Conservation (phyloP, 2,888 invertebrate species). For the Tigriopus californicus region DNA sequence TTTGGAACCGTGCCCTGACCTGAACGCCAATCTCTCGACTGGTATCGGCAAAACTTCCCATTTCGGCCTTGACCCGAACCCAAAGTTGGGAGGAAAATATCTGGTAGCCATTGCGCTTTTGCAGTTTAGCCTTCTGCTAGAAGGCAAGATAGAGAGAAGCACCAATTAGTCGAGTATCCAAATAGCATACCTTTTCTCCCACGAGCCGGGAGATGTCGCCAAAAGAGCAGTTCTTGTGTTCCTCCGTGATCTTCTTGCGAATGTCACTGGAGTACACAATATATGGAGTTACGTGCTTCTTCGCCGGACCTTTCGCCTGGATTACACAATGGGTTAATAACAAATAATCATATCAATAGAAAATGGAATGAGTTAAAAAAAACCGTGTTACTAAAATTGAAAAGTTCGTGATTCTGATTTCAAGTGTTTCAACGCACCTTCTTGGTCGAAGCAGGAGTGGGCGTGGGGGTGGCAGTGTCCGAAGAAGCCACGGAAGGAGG, state of each 20-base stretch:
- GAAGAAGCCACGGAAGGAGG: slow-evolving; percentile 2
- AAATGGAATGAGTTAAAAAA: too few species aligned
- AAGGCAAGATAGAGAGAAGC: not conserved
- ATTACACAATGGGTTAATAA: not conserved
- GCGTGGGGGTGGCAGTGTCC: not conserved
- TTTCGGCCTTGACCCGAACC: slow-evolving; percentile 2
- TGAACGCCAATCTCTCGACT: slow-evolving; percentile 3
- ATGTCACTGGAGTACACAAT: slow-evolving; percentile 94
- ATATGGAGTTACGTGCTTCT: slow-evolving; percentile 82
- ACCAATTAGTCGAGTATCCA: not conserved
- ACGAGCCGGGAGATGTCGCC: slow-evolving; percentile 60
- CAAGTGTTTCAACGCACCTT: too few species aligned
- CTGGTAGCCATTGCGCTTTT: not conserved
- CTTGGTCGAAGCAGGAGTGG: too few species aligned
- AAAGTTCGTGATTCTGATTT: too few species aligned
- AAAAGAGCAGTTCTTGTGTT: slow-evolving; percentile 83
- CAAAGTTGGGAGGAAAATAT: slow-evolving; percentile 5
- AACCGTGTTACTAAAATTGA: too few species aligned
- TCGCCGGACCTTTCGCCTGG: slow-evolving; percentile 24
- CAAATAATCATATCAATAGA: too few species aligned
- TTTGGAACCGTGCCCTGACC: not conserved
- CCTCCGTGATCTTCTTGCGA: slow-evolving; percentile 71
- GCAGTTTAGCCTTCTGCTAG: not conserved
- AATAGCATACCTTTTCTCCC: slow-evolving; percentile 41
- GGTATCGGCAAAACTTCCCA: not conserved